Evolutionary conservation across 2,113 vertebrate genomes (phyloP), one percentile per base, ranked within the genome.

Genomic region (Megalops atlanticus): DNA sequence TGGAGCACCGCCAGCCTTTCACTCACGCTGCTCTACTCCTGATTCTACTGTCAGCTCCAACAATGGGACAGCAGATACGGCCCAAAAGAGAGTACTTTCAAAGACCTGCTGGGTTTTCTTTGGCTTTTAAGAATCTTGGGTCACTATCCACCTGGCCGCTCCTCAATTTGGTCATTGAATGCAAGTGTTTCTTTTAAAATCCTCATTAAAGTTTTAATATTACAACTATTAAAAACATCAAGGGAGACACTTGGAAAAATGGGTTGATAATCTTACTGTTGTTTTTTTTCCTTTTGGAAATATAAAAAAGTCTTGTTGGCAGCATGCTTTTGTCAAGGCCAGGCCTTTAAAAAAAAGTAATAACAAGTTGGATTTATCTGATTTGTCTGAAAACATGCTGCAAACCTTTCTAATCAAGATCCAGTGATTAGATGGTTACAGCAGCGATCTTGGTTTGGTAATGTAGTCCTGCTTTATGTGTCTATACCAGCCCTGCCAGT

Each of bases 1-100:
- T 91, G 90, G 87, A 87, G 77, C 43, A 1, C 4, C 75, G 87
- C 86, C 91, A 85, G 47, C 64, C 58, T 81, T 88, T 86, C 82
- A 84, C 85, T 76, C 76, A 74, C 76, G 39, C 58, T 45, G 27
- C 47, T 88, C 88, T 89, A 10, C 78, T 88, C 85, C 83, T 81
- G 81, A 16, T 49, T 14, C 18, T 49, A 49, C 47, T 14, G 47
- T 2, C 47, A 49, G 43, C 43, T 45, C 43, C 43, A 10, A 45
- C 43, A 45, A 45, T 45, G 43, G 43, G 43, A 14, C 43, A 14
- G 49, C 49, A 52, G 49, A 52, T 52, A 14, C 49, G 21, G 49
- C 49, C 49, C 21, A 18, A 52, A 18, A 52, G 11, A 52, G 49
- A 52, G 49, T 16, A 18, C 49, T 52, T 18, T 18, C 49, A 52